A percentile compares a stretch with the other conserved stretches of the same genome.
Evolutionary conservation across 2,797 vertebrate genomes (phyloP).

Genomic region (Anas bernieri): DNA sequence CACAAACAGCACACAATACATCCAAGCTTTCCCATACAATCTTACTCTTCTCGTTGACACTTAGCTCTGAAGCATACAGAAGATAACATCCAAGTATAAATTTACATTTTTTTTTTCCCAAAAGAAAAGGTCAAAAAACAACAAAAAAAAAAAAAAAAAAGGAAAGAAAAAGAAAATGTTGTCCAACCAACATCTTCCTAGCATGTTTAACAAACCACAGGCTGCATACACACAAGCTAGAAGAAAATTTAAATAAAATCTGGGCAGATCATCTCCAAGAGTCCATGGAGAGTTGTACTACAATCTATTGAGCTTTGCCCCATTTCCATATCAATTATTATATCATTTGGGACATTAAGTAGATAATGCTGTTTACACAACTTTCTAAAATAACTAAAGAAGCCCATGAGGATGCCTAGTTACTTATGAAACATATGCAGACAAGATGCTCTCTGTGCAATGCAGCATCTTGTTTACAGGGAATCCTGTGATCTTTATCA

Average conservation of each 20-base stretch:
- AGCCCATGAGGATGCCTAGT: conserved; percentile 63
- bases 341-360: conserved; percentile 69
- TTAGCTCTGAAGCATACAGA: neutral
- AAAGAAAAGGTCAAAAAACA: neutral
- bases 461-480: conserved; percentile 73
- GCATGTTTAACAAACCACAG: neutral
- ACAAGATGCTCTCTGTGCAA: conserved; percentile 63
- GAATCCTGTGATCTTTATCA: conserved; percentile 74
- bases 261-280: conserved; percentile 29
- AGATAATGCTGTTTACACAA: conserved; percentile 69
- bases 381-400: conserved; percentile 68
- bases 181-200: neutral
- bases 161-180: neutral
- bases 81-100: neutral
- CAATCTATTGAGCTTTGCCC: conserved; percentile 51
- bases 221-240: neutral
- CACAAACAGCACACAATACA: neutral
- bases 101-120: neutral
- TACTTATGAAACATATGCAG: conserved; percentile 72
- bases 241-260: conserved; percentile 65
- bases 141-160: too few relatives aligned
- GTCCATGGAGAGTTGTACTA: conserved; percentile 35
- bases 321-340: conserved; percentile 73
- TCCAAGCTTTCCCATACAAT: neutral
- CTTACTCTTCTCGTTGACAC: neutral